These are phyloP conservation scores for Lasioglossum calceatum DNA, from an alignment of 2,888 invertebrate species.

Conservation along the genomic window DNA sequence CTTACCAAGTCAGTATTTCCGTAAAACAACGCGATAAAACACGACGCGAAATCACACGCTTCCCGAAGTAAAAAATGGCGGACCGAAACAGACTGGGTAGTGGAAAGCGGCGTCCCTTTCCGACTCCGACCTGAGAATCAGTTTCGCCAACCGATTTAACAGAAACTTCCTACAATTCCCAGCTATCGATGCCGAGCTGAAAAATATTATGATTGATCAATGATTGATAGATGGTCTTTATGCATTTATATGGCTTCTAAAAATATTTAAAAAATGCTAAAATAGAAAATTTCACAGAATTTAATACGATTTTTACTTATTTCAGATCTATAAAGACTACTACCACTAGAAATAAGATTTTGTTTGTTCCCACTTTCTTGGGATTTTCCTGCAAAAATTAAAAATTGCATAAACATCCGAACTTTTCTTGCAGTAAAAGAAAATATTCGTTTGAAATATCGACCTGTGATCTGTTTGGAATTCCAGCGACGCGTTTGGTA, in stretches of 20 bases:
- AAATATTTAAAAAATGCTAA: no score
- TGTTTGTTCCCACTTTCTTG: no score
- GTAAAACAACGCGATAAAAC: conserved; percentile 75
- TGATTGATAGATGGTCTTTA: no score
- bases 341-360: no score
- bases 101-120: conserved; percentile 71
- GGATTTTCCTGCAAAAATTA: no score
- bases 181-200: not conserved
- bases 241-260: no score
- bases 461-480: not conserved
- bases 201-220: not conserved
- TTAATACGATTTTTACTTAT: no score
- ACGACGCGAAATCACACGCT: conserved; percentile 77
- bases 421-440: no score
- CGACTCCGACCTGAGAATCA: conserved; percentile 55
- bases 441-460: not conserved
- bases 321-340: no score
- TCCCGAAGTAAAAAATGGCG: conserved; percentile 78
- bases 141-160: conserved; percentile 53
- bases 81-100: conserved; percentile 74
- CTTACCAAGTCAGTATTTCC: conserved; percentile 79
- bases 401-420: no score
- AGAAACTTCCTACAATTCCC: conserved; percentile 18
- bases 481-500: not conserved
- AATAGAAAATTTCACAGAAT: no score